Evolutionary conservation across 2,113 vertebrate species (phyloP).

Genomic region (Notiomystis cincta): DNA sequence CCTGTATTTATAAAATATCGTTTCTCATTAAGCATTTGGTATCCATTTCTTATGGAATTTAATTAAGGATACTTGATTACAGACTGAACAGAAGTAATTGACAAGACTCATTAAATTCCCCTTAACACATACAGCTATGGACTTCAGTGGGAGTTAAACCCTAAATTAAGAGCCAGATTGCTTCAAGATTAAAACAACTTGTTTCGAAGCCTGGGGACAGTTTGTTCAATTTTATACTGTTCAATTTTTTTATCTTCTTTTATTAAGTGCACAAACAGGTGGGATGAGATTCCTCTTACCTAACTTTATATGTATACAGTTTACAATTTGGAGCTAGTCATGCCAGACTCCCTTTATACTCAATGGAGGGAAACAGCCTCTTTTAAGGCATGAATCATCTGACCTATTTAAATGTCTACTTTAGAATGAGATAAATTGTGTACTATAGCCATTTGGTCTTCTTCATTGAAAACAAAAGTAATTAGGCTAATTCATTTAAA

Average conservation of each 20-base stretch:
- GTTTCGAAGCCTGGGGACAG: conserved; percentile 22
- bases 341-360: conserved; percentile 4
- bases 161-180: conserved; percentile 25
- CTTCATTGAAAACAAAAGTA: conserved; percentile 10
- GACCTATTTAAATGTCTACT: conserved; percentile 26
- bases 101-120: conserved; percentile 24
- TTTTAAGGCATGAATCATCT: conserved; percentile 34
- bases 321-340: not conserved
- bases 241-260: too few relatives aligned
- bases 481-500: conserved; percentile 20
- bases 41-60: conserved; percentile 17
- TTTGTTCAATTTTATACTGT: conserved; percentile 14
- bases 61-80: not conserved
- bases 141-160: conserved; percentile 26
- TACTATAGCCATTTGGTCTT: not conserved
- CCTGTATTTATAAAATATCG: not conserved
- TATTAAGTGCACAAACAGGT: conserved; percentile 22
- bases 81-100: conserved; percentile 28
- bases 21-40: conserved; percentile 1
- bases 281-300: conserved; percentile 34
- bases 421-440: conserved; percentile 1
- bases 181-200: conserved; percentile 40
- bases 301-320: not conserved
- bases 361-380: not conserved
- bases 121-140: conserved; percentile 1